Conservation (phyloP, 2,888 invertebrate genomes). For the Drosophila subquinaria region DNA sequence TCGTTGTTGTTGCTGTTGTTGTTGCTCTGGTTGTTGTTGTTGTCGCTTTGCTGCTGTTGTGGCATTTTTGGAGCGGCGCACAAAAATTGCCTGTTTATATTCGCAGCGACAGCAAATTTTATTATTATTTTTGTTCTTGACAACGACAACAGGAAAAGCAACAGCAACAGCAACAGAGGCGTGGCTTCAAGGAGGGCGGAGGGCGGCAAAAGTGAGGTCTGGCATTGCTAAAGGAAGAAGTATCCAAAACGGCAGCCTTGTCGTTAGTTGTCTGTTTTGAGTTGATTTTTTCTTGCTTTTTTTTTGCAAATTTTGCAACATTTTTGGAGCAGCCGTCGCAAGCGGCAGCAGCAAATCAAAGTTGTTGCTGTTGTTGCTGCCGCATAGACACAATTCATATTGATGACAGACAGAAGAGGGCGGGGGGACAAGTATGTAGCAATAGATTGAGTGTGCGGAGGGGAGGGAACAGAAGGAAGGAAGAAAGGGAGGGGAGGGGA, state of each 20-base stretch:
- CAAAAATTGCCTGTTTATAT: conserved; percentile 82
- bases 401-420: conserved; percentile 14
- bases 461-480: background rate
- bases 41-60: conserved; percentile 52
- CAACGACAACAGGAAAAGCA: conserved; percentile 58
- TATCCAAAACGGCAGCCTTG: conserved; percentile 27
- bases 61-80: conserved; percentile 55
- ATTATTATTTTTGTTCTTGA: conserved; percentile 81
- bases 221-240: conserved; percentile 8
- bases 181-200: background rate
- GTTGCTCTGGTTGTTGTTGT: conserved; percentile 32
- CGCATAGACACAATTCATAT: conserved; percentile 60
- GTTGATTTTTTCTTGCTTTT: conserved; percentile 27
- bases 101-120: conserved; percentile 81
- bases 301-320: conserved; percentile 59
- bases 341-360: conserved; percentile 53
- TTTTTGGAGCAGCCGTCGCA: conserved; percentile 42
- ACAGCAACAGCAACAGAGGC: conserved; percentile 16
- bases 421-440: background rate
- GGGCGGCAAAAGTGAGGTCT: background rate
- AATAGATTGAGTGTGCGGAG: background rate
- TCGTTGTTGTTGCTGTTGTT: conserved; percentile 24
- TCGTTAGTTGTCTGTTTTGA: conserved; percentile 39
- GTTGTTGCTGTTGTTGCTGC: conserved; percentile 40
- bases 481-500: background rate